Base-by-base conservation (phyloP, 2,888 invertebrate genomes). In the Eupithecia subfuscata region DNA sequence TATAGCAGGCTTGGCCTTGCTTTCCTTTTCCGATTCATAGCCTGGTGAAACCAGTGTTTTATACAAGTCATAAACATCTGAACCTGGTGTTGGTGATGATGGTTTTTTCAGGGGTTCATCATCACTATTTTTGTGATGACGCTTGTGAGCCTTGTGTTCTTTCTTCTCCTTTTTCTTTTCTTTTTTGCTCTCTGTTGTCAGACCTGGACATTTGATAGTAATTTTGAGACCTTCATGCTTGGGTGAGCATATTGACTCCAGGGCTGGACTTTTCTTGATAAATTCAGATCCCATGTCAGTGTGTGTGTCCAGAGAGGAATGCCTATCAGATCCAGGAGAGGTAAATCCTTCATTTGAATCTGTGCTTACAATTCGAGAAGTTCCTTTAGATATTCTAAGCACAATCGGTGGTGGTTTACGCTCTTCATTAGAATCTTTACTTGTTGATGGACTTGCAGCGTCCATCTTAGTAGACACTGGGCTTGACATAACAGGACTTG, bases 341-440 rank as follows among this genome's bases (percentile, higher is more conserved):
- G 95, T 95, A 70, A 95, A 94, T 71, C 95, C 95, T 87, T 95
- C 96, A 92, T 96, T 96, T 75, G 96, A 96, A 85, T 96, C 96
- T 71, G 96, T 96, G 85, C 96, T 96, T 74, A 96, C 96, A 87
- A 96, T 95, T 81, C 96, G 95, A 70, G 96, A 96, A 75, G 96
- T 96, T 71, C 96, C 96, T 92, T 98, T 97, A 81, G 98, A 98
- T 95, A 98, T 98, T 92, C 98, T 96, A 80, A 98, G 93, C 73
- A 98, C 98, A 86, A 98, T 98, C 37, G 98, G 98, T 67, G 98
- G 97, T 89, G 97, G 96, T 82, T 95, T 95, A 48, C 92, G 88
- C 81, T 95, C 95, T 76, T 95, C 95, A 88, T 87, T 91, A 68
- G 89, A 83, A 73, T 95, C 94, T 86, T 94, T 95, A 84, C 93